Evolutionary conservation across 1,140 invertebrate species (phyloP).

Genomic region (Coenobita brevimanus): DNA sequence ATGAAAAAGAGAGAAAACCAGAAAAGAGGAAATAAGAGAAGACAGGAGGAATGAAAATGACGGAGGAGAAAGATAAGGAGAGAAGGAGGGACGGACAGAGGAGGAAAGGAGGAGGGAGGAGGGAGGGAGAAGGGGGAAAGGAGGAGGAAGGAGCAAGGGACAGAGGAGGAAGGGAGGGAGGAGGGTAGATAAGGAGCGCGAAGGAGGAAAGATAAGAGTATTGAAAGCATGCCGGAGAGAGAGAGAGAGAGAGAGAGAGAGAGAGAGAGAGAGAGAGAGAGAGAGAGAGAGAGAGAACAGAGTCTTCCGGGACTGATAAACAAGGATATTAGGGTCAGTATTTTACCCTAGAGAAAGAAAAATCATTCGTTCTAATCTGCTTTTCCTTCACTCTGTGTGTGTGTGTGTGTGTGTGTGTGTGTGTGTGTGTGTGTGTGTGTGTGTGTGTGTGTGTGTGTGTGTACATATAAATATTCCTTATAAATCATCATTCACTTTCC

Average conservation of each 20-base stretch:
- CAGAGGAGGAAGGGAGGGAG: too few species aligned
- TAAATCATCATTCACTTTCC: too few species aligned
- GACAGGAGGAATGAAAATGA: neutral
- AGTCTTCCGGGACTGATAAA: too few species aligned
- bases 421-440: neutral
- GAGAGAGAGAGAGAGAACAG: neutral
- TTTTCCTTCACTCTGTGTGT: neutral
- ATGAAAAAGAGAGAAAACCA: neutral
- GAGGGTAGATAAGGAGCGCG: too few species aligned
- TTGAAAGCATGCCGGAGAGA: neutral
- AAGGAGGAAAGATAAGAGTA: neutral
- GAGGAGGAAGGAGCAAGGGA: neutral
- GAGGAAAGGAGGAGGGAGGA: neutral
- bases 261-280: slow-evolving; percentile 16
- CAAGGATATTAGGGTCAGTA: too few species aligned
- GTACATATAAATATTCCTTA: slow-evolving; percentile 7
- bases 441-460: neutral
- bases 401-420: neutral
- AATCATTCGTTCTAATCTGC: too few species aligned
- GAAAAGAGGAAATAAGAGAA: neutral
- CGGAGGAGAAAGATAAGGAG: neutral
- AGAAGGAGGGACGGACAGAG: neutral
- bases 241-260: neutral
- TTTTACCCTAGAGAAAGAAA: too few species aligned
- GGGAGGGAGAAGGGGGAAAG: slow-evolving; percentile 6